Percentiles rank a stretch among this genome's conserved stretches.
phyloP scores from a whole-genome alignment of 2,888 invertebrate genomes.

The Watsonalla binaria region DNA sequence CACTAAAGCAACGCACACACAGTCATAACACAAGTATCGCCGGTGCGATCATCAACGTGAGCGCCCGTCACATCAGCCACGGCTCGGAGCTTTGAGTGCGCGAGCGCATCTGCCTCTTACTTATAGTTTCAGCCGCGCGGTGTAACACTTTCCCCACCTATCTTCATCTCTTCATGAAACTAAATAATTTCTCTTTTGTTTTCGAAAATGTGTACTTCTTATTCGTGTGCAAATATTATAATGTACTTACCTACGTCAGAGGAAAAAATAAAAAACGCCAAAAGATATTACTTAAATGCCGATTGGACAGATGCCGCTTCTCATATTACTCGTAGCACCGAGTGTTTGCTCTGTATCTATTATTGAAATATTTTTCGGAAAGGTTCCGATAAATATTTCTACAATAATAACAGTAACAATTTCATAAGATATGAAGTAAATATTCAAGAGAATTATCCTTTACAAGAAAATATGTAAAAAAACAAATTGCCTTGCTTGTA shows the following conservation, averaged over 20 bases:
- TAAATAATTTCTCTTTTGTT: conserved; percentile 41
- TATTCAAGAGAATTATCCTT: too few species aligned
- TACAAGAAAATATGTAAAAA: too few species aligned
- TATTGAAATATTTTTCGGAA: too few species aligned
- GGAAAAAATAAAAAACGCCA: too few species aligned
- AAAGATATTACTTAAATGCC: too few species aligned
- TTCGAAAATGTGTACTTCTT: conserved; percentile 11
- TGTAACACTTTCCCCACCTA: conserved; percentile 71
- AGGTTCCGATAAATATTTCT: too few species aligned
- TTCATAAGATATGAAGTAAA: too few species aligned
- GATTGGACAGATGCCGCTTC: too few species aligned
- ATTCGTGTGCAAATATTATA: not conserved
- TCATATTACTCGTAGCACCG: too few species aligned
- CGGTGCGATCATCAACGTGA: conserved; percentile 10
- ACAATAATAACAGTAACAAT: too few species aligned
- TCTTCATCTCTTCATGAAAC: conserved; percentile 42
- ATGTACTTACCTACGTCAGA: not conserved
- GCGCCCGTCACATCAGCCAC: conserved; percentile 44
- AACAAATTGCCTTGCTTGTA: too few species aligned
- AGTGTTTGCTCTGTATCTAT: too few species aligned
- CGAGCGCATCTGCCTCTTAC: conserved; percentile 50
- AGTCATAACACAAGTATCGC: conserved; percentile 7
- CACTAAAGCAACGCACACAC: conserved; percentile 1
- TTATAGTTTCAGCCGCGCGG: conserved; percentile 62
- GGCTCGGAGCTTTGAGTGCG: conserved; percentile 52